Base-by-base conservation (phyloP, 2,113 vertebrate species). In the Callithrix jacchus region DNA sequence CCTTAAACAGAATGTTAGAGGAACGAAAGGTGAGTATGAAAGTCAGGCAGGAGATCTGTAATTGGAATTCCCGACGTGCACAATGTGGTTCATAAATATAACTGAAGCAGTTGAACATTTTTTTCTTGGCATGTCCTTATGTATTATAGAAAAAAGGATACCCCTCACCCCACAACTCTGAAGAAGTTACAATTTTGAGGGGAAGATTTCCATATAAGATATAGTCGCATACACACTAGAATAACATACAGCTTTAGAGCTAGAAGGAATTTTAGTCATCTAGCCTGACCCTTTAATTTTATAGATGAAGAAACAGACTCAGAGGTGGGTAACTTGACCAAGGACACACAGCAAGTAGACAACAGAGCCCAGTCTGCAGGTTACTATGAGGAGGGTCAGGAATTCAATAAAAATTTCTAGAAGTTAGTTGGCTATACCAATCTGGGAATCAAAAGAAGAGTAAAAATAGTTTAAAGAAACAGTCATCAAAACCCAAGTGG, bases 1-100 rank as follows among this genome's bases (percentile, higher is more conserved):
- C 99, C 42, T 97, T 99, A 80, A 99, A 98, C 87, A 98, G 99
- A 82, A 99, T 99, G 99, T 97, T 99, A 93, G 99, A 99, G 97
- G 99, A 99, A 98, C 98, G 99, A 54, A 99, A 99, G 99, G 99
- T 99, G 97, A 98, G 97, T 68, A 47, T 21, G 2, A 73, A 73
- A 0, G 20, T 91, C 32, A 12, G 40, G 9, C 10, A 42, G 47
- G 17, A 56, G 0, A 16, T 70, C 21, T 74, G 54, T 77, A 27
- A 6, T 0, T 91, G 49, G 49, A 45, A 90, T 73, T 54, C 37
- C n/a, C 94, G 27, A n/a, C 3, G 13, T 70, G 16, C 5, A 32
- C 35, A 32, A 0, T 5, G 30, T 64, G 35, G 42, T 61, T 85
- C n/a, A 81, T 81, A 52, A 66, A 82, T 61, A 49, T 8, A 35